phyloP scores from a whole-genome alignment of 2,888 invertebrate genomes.

The Athripsodes cinereus region DNA sequence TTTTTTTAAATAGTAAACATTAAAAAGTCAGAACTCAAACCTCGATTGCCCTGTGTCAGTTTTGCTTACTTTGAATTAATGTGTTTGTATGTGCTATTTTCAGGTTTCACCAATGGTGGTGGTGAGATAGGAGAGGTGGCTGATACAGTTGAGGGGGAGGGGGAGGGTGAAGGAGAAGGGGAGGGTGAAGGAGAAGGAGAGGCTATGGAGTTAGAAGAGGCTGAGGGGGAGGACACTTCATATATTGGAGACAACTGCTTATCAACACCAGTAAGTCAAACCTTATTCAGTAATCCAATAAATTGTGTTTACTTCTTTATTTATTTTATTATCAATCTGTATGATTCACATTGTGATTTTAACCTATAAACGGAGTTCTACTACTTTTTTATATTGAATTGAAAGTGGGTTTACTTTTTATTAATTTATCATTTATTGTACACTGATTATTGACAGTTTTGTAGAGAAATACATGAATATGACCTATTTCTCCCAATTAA shows the following conservation, averaged over 20 bases:
- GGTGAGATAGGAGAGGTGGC: neutral
- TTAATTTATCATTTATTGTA: no score
- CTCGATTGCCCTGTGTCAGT: no score
- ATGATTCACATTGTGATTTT: neutral
- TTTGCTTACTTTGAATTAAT: no score
- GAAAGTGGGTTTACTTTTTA: no score
- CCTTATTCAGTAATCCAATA: neutral
- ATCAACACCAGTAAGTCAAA: conserved; percentile 40
- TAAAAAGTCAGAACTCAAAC: no score
- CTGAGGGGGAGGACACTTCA: conserved; percentile 34
- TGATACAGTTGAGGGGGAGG: conserved; percentile 5
- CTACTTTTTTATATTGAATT: no score
- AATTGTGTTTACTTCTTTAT: no score
- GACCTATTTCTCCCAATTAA: no score
- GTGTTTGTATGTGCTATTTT: no score
- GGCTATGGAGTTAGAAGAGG: conserved; percentile 25
- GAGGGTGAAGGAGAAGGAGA: conserved; percentile 17
- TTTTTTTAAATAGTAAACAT: no score
- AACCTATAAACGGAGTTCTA: neutral
- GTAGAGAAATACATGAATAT: no score
- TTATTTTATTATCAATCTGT: neutral
- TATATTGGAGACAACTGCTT: conserved; percentile 49
- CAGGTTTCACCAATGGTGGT: conserved; percentile 6
- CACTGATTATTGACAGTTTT: no score
- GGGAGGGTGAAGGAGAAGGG: neutral